A percentile compares a stretch with the other conserved stretches of the same genome.
These are phyloP conservation scores for Megastigmus dorsalis DNA, from an alignment of 2,888 invertebrate species.

Conservation along the genomic window DNA sequence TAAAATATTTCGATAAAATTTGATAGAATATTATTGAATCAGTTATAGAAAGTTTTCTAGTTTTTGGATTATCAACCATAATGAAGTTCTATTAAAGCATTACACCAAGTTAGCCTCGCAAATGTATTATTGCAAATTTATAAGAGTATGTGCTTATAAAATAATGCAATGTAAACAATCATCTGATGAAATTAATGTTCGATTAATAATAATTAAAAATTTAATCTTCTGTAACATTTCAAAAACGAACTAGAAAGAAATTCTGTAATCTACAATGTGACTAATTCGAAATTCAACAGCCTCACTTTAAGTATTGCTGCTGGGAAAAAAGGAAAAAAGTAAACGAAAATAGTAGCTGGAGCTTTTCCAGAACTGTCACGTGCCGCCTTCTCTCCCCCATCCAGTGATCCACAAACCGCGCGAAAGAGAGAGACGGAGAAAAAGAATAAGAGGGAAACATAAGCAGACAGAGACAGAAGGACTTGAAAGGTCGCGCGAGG, in stretches of 20 bases:
- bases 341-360: slow-evolving; percentile 10
- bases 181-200: slow-evolving; percentile 10
- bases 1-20: too few species aligned
- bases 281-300: too few species aligned
- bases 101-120: too few species aligned
- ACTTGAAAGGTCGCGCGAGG: slow-evolving; percentile 57
- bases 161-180: slow-evolving; percentile 20
- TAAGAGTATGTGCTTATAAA: not conserved
- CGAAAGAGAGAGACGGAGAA: slow-evolving; percentile 9
- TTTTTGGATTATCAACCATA: too few species aligned
- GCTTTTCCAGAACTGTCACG: slow-evolving; percentile 49
- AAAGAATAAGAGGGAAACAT: not conserved
- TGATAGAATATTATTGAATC: too few species aligned
- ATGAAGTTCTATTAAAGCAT: too few species aligned
- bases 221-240: too few species aligned
- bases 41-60: too few species aligned
- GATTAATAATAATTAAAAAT: not conserved
- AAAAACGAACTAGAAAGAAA: too few species aligned
- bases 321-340: not conserved
- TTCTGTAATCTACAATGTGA: too few species aligned
- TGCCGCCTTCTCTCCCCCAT: not conserved
- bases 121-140: too few species aligned
- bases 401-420: not conserved
- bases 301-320: too few species aligned
- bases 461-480: not conserved